Evolutionary conservation across 1,140 invertebrate genomes (phyloP).

Genomic region (Drosophila nikananu): DNA sequence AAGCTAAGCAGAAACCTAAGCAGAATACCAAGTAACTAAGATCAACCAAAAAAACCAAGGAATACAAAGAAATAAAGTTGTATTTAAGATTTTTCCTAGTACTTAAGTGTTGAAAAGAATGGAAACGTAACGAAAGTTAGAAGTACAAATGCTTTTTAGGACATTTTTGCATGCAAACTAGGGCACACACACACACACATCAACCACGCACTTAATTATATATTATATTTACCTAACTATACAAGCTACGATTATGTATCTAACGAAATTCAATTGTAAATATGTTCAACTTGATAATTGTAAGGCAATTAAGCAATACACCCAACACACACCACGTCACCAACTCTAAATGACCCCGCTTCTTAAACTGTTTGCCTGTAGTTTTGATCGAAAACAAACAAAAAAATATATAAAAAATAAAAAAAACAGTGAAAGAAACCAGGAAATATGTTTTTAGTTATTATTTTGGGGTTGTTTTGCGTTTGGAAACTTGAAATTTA

Average conservation of each 20-base stretch:
- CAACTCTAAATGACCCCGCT: constrained; percentile 62
- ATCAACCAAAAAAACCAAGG: constrained; percentile 22
- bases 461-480: not conserved
- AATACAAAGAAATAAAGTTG: constrained; percentile 48
- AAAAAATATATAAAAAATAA: constrained; percentile 3
- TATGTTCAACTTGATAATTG: constrained; percentile 64
- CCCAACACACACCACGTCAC: constrained; percentile 36
- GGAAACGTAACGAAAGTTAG: constrained; percentile 36
- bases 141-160: constrained; percentile 80
- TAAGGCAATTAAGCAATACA: constrained; percentile 61
- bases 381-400: constrained; percentile 47
- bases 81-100: constrained; percentile 76
- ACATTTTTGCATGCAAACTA: constrained; percentile 63
- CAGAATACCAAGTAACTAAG: constrained; percentile 59
- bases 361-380: constrained; percentile 51
- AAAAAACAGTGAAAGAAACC: constrained; percentile 14
- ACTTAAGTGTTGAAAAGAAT: constrained; percentile 73
- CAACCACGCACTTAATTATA: constrained; percentile 39
- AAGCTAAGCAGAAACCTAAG: constrained; percentile 29
- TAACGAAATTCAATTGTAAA: constrained; percentile 72
- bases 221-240: constrained; percentile 31
- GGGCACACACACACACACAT: constrained; percentile 57
- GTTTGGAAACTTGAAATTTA: not conserved
- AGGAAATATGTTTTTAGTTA: not conserved
- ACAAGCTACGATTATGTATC: constrained; percentile 63